Percentiles rank a stretch among this genome's conserved stretches.
Conservation (phyloP, 2,797 vertebrate genomes). For the Pseudopleuronectes americanus region DNA sequence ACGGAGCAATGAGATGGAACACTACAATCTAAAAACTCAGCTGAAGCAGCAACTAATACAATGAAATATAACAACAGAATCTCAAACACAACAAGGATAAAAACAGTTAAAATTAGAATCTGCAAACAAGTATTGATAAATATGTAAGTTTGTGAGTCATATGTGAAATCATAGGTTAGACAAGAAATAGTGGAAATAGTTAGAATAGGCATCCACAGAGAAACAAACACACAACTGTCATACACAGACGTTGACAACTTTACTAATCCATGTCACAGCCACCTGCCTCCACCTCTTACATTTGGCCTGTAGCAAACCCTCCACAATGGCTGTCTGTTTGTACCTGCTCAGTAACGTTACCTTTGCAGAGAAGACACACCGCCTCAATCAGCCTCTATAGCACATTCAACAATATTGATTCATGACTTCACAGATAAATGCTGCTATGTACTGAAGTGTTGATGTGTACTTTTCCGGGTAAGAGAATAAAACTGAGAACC, state of each 20-base stretch:
- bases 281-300: slow-evolving; percentile 66
- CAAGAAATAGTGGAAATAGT: too few species aligned
- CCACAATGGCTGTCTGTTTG: slow-evolving; percentile 11
- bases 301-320: neutral
- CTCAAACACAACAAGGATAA: too few species aligned
- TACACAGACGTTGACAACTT: slow-evolving; percentile 63
- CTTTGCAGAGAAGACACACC: slow-evolving; percentile 1
- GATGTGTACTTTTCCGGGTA: neutral
- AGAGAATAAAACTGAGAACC: too few species aligned
- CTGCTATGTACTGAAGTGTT: neutral
- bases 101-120: too few species aligned
- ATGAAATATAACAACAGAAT: too few species aligned
- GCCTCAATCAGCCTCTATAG: neutral
- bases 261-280: slow-evolving; percentile 69
- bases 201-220: neutral
- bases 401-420: neutral
- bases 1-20: too few species aligned
- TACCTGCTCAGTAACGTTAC: slow-evolving; percentile 9
- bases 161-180: neutral
- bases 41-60: too few species aligned
- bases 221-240: slow-evolving; percentile 52
- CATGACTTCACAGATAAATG: neutral
- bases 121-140: too few species aligned
- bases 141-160: too few species aligned
- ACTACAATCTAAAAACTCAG: too few species aligned